phyloP scores from a whole-genome alignment of 2,113 vertebrate genomes.

The Percina caprodes region DNA sequence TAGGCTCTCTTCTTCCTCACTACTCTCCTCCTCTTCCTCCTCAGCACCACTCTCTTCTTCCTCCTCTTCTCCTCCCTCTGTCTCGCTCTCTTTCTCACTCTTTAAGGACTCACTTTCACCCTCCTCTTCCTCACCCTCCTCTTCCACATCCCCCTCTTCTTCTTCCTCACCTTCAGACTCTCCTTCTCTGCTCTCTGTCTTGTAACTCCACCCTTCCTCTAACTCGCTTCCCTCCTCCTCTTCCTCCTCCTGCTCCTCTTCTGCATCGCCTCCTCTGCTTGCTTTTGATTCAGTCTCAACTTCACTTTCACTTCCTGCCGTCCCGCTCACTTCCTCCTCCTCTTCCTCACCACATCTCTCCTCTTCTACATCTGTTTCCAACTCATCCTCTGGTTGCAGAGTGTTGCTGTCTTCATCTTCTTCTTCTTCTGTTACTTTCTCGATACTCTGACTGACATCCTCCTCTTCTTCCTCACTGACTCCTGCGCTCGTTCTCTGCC shows the following conservation, averaged over 20 bases:
- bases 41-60: conserved; percentile 17
- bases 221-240: conserved; percentile 16
- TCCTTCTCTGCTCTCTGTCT: conserved; percentile 37
- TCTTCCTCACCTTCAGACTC: conserved; percentile 43
- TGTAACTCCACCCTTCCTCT: conserved; percentile 28
- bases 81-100: conserved; percentile 15
- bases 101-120: conserved; percentile 17
- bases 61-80: conserved; percentile 2
- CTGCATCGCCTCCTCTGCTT: conserved; percentile 29
- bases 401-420: conserved; percentile 43
- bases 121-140: conserved; percentile 34
- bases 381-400: conserved; percentile 34
- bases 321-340: not conserved
- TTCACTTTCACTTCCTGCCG: conserved; percentile 19
- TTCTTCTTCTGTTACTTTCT: conserved; percentile 26
- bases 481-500: conserved; percentile 10
- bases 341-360: conserved; percentile 5
- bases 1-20: conserved; percentile 34
- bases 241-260: conserved; percentile 18
- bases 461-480: conserved; percentile 45
- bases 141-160: conserved; percentile 46
- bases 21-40: conserved; percentile 7
- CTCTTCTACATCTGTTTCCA: conserved; percentile 18
- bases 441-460: conserved; percentile 14
- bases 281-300: conserved; percentile 31